Base-by-base conservation (phyloP, 2,888 invertebrate genomes). In the Sericinus montela region DNA sequence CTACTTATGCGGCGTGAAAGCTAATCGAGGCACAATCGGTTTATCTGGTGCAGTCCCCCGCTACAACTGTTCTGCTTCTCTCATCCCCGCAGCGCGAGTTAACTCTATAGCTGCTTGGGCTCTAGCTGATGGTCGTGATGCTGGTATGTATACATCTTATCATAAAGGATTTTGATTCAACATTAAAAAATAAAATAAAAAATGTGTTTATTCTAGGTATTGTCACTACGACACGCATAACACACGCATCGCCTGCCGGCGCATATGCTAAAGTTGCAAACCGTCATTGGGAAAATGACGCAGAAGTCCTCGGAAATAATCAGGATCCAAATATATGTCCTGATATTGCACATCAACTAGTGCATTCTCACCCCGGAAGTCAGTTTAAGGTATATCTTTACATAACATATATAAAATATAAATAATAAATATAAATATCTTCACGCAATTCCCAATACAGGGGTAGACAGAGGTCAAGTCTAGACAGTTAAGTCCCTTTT, bases 241-340 rank as follows among this genome's bases (percentile, higher is more conserved):
- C 95, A 0, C 94, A 95, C 72, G 95, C 95, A 0, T 93, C 94
- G 2, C 95, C 95, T 0, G 91, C 93, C 0, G 91, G 91, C 0
- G 78, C 90, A 0, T 95, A 91, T 67, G 94, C 94, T 0, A 92
- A 92, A 63, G 78, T 83, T 0, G 91, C 93, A 0, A 80, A 92
- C 52, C 89, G 95, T 0, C 75, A 91, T 55, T 95, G 94, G 92
- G 95, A 95, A 73, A 90, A 84, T 59, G 93, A 94, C 68, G 76
- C 67, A 0, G 87, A 90, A 29, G 81, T 92, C 4, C 51, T 63
- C 1, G 56, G 55, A 0, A 73, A 65, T 10, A 80, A 84, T 0
- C 65, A 75, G 25, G 85, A 91, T 58, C 75, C 90, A 0, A 68
- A 64, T 15, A 59, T 66, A 1, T 94, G 94, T 62, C 81, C 84